A percentile compares a stretch with the other conserved stretches of the same genome.
phyloP scores from a whole-genome alignment of 2,113 vertebrate species.

The Nothocercus julius region DNA sequence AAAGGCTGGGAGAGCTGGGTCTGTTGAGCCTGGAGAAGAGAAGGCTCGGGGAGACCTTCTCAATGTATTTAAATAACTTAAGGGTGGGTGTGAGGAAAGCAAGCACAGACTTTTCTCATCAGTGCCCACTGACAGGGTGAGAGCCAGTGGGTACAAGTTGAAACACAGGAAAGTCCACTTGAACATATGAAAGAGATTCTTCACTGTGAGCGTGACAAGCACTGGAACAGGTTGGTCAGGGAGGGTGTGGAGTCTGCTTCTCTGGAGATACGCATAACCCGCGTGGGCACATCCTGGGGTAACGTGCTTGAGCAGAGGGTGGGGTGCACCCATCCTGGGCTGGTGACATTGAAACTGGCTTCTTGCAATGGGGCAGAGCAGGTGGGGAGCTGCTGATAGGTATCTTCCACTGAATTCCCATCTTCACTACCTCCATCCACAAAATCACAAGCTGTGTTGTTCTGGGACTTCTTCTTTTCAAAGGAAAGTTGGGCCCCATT shows the following conservation, averaged over 20 bases:
- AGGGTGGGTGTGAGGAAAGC: background rate
- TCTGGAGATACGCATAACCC: background rate
- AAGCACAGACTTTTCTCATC: background rate
- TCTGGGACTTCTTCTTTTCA: background rate
- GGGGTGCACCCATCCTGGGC: no score
- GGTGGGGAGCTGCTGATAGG: rapidly evolving
- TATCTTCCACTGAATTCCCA: rapidly evolving
- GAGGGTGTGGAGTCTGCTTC: background rate
- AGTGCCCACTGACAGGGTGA: background rate
- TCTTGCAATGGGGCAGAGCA: rapidly evolving
- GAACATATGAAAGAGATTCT: background rate
- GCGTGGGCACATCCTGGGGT: background rate
- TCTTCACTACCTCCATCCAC: rapidly evolving
- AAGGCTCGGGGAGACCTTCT: no score
- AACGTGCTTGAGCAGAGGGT: background rate
- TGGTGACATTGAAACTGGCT: background rate
- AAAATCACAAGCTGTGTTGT: background rate
- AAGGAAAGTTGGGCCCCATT: background rate
- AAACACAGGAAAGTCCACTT: background rate
- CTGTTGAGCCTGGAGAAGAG: no score
- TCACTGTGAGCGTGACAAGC: background rate
- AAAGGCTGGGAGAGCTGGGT: no score
- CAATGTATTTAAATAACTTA: background rate
- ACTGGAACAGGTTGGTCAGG: background rate
- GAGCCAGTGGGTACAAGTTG: background rate